Evolutionary conservation across 2,797 vertebrate genomes (phyloP).

Genomic region (Scyliorhinus canicula): DNA sequence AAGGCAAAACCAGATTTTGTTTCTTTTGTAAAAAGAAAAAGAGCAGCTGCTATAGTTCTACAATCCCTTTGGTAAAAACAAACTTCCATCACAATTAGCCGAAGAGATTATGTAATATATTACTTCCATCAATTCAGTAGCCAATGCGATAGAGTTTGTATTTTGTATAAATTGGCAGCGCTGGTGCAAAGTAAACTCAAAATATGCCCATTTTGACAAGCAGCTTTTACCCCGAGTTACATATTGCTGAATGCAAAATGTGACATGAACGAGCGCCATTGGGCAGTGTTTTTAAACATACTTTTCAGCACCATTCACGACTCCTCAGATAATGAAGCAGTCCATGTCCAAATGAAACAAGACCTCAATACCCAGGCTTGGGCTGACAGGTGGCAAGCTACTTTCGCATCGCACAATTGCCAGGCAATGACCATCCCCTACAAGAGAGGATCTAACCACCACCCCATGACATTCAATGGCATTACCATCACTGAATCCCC

Average conservation of each 20-base stretch:
- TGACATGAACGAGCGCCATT: neutral
- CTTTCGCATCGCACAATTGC: too few relatives aligned
- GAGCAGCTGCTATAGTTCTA: neutral
- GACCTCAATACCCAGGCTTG: too few relatives aligned
- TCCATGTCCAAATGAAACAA: too few relatives aligned
- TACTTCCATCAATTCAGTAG: neutral
- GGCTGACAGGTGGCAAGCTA: too few relatives aligned
- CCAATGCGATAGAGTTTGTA: neutral
- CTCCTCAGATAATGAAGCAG: too few relatives aligned
- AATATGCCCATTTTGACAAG: neutral
- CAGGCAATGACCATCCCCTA: too few relatives aligned
- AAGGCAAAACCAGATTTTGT: neutral
- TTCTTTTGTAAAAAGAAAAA: too few relatives aligned
- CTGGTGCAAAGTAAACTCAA: neutral
- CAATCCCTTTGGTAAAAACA: neutral
- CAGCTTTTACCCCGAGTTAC: neutral
- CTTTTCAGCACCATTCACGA: too few relatives aligned
- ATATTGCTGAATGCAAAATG: neutral
- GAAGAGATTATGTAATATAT: neutral
- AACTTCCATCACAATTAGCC: neutral
- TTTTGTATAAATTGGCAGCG: neutral
- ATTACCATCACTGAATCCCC: too few relatives aligned
- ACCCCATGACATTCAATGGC: too few relatives aligned
- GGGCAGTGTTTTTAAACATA: neutral
- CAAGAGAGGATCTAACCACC: too few relatives aligned